These are phyloP conservation scores for Epizoanthus ramosus DNA, from an alignment of 92 coral and sea anemone species.

Conservation along the genomic window DNA sequence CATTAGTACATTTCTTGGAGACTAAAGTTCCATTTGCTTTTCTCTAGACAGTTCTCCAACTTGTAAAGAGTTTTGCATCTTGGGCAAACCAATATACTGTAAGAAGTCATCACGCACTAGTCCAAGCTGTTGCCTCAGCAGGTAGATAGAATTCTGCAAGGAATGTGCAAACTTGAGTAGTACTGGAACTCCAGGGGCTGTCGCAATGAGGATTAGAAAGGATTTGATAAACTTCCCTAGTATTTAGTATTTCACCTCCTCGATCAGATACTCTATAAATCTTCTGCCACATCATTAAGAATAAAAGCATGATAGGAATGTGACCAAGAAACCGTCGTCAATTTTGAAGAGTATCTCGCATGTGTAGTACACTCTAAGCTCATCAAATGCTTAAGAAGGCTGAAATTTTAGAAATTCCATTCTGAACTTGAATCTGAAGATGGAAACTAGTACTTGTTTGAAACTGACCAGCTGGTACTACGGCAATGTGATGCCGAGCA, in stretches of 20 bases:
- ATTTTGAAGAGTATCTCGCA: too few species aligned
- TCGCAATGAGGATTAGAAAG: neutral
- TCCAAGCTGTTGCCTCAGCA: slow-evolving; percentile 7
- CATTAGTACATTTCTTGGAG: slow-evolving; percentile 2
- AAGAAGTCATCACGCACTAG: slow-evolving; percentile 9
- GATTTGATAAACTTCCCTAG: neutral
- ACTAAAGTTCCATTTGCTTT: slow-evolving; percentile 5
- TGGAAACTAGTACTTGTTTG: too few species aligned
- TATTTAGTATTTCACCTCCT: neutral
- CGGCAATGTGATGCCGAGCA: too few species aligned
- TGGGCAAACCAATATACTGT: slow-evolving; percentile 16
- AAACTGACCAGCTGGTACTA: too few species aligned
- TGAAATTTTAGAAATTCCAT: too few species aligned
- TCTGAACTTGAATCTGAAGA: too few species aligned
- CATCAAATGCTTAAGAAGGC: too few species aligned
- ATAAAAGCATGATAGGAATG: too few species aligned
- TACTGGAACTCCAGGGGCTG: neutral
- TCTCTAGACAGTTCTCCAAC: neutral
- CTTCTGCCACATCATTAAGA: neutral
- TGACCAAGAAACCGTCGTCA: too few species aligned
- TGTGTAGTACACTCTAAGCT: too few species aligned
- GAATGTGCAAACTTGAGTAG: neutral
- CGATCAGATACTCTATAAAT: neutral
- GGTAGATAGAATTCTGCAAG: neutral
- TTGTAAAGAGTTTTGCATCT: slow-evolving; percentile 11